Evolutionary conservation across 2,797 vertebrate genomes (phyloP), one percentile per base, ranked within the genome.

Genomic region (Dendrocincla tyrannina): DNA sequence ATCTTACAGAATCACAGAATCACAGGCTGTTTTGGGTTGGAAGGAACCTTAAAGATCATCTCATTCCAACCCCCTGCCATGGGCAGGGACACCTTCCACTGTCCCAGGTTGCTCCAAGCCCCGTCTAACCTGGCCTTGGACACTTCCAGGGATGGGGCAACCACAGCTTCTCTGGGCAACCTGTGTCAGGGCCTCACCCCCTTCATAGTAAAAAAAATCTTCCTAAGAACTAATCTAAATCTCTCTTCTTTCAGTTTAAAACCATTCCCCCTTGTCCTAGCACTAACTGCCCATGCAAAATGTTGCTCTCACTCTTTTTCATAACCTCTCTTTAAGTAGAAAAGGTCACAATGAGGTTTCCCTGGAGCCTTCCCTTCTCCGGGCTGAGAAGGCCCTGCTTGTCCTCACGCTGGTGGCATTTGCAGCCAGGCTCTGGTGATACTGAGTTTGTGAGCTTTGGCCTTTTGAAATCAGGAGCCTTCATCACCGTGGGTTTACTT

Each of bases 381-480:
- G 47, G 39, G 13, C 3, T 73, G 16, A 90, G 67, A 67, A 85
- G 33, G 35, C 11, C 11, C 5, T 53, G 46, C 28, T 7, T 67
- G 67, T 59, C 33, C 60, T 73, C 25, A 25, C 8, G 9, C 17
- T 18, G 39, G 9, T 69, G 88, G n/a, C 50, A 39, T 79, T 82
- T 87, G 27, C 52, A 85, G 35, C 27, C 47, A 70, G 55, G 35
- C 19, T 76, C 68, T 59, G 49, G 28, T 1, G 1, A 33, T 63
- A 39, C 32, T 60, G 39, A 39, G 4, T 37, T 64, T 56, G 33
- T 13, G 28, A 88, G 56, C 50, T 89, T 87, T 85, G 73, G 41
- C 33, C 44, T 81, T 67, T 50, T 64, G 60, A 78, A 88, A 90
- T 27, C 46, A 58, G 55, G 67, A 92, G 27, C 55, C 59, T 78